Percentiles rank a stretch among this genome's conserved stretches.
phyloP scores from a whole-genome alignment of 2,888 invertebrate species.

The Agriopis leucophaearia region DNA sequence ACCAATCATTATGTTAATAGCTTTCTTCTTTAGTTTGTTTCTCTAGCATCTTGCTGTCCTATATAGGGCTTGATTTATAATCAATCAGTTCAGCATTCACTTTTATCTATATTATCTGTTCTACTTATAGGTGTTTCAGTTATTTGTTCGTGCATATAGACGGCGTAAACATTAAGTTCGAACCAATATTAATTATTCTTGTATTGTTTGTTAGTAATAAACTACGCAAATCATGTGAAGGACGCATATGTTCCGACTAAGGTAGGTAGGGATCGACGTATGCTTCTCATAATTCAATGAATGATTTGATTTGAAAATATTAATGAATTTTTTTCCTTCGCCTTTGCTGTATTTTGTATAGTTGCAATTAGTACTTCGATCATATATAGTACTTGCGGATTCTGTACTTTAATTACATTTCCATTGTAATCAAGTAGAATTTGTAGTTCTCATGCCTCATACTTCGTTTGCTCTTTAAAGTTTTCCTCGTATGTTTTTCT shows the following conservation, averaged over 20 bases:
- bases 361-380: slow-evolving; percentile 1
- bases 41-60: too few species aligned
- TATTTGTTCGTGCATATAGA: too few species aligned
- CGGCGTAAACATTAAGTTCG: background rate
- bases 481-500: background rate
- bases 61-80: too few species aligned
- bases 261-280: too few species aligned
- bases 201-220: slow-evolving; percentile 4
- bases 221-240: slow-evolving; percentile 18
- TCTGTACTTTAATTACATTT: background rate
- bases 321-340: background rate
- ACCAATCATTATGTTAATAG: too few species aligned
- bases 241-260: slow-evolving; percentile 19
- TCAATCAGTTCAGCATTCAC: too few species aligned
- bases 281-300: background rate
- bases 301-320: too few species aligned
- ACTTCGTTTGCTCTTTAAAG: background rate
- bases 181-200: slow-evolving; percentile 4
- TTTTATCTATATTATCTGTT: too few species aligned
- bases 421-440: background rate
- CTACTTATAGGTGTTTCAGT: background rate
- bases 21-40: too few species aligned
- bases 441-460: background rate
- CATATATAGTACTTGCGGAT: slow-evolving; percentile 6
- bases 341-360: slow-evolving; percentile 2